A percentile compares a stretch with the other conserved stretches of the same genome.
These are phyloP conservation scores for Camponotus pennsylvanicus DNA, from an alignment of 1,140 invertebrate species.

Conservation along the genomic window DNA sequence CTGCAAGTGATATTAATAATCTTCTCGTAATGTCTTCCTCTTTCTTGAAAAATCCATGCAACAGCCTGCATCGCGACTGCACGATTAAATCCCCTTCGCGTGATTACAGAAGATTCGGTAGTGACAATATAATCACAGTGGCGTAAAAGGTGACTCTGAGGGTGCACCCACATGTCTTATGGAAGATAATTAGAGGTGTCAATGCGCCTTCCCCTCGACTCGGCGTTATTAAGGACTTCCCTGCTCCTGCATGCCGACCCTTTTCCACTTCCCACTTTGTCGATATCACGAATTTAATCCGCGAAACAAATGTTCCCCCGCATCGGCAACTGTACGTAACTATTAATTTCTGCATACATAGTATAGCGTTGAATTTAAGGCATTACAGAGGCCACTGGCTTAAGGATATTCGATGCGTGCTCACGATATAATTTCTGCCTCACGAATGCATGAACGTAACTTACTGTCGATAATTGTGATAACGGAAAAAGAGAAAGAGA, in stretches of 20 bases:
- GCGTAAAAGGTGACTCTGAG: conserved; percentile 65
- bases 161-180: conserved; percentile 65
- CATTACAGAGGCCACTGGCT: not conserved
- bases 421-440: conserved; percentile 35
- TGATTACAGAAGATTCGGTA: conserved; percentile 5
- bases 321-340: not conserved
- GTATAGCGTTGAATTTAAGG: conserved; percentile 16
- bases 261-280: not conserved
- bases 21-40: not conserved
- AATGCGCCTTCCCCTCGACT: conserved; percentile 67
- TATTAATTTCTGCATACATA: conserved; percentile 44
- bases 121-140: conserved; percentile 77
- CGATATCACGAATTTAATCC: conserved; percentile 31
- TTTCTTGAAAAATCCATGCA: not conserved
- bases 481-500: not conserved
- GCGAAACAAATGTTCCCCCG: conserved; percentile 17
- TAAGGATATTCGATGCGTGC: conserved; percentile 25
- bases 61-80: not conserved
- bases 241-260: conserved; percentile 27
- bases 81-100: not conserved
- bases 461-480: conserved; percentile 24
- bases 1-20: not conserved
- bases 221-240: conserved; percentile 63
- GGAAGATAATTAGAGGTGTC: conserved; percentile 78
- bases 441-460: conserved; percentile 39